Conservation (phyloP, 2,113 vertebrate genomes). For the Mesoclemmys tuberculata region DNA sequence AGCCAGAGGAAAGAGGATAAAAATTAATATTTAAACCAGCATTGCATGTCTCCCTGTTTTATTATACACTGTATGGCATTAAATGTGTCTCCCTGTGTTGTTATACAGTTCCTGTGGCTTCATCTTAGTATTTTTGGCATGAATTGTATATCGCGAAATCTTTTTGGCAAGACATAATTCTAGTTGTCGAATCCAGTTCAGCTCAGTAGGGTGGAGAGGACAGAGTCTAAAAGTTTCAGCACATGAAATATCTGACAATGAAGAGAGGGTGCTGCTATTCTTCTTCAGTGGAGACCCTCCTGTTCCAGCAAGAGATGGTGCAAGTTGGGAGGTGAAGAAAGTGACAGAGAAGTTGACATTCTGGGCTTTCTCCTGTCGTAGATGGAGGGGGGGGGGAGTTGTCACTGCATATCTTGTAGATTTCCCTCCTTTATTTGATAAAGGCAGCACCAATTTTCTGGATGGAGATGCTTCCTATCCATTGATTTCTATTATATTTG, state of each 20-base stretch:
- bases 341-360: background rate
- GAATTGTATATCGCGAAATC: background rate
- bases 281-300: background rate
- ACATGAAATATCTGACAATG: background rate
- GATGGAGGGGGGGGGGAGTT: background rate
- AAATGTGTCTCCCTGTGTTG: background rate
- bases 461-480: background rate
- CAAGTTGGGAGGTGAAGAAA: background rate
- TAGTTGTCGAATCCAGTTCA: background rate
- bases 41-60: background rate
- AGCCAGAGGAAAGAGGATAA: background rate
- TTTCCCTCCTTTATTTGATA: background rate
- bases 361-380: background rate
- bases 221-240: background rate
- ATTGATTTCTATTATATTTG: background rate
- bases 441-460: background rate
- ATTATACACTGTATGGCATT: background rate
- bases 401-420: background rate
- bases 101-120: background rate
- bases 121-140: background rate
- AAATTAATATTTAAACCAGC: background rate
- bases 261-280: background rate
- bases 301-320: background rate
- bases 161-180: constrained; percentile 19
- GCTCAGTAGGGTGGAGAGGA: background rate